These are phyloP conservation scores for Syngnathoides biaculeatus DNA, from an alignment of 2,113 vertebrate genomes.

Conservation along the genomic window DNA sequence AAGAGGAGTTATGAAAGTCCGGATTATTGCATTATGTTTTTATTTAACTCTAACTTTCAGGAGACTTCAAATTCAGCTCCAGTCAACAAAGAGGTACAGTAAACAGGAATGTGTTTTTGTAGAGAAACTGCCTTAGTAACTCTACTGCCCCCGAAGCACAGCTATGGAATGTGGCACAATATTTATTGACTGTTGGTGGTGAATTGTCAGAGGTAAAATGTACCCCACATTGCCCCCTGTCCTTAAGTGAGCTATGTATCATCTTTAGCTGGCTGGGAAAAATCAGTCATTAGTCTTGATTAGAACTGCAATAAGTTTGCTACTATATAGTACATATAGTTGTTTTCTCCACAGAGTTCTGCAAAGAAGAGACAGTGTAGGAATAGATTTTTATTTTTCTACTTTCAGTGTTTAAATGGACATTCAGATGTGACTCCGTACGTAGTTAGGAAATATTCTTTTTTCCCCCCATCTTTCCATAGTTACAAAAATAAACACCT, in stretches of 20 bases:
- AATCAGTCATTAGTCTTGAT: constrained; percentile 48
- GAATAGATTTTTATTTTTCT: background rate
- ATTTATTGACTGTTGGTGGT: constrained; percentile 31
- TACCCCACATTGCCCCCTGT: constrained; percentile 35
- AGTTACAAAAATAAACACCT: too few relatives aligned
- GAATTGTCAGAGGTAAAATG: constrained; percentile 21
- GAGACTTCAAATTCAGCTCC: background rate
- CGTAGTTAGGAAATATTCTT: too few relatives aligned
- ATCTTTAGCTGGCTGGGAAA: constrained; percentile 42
- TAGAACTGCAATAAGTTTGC: constrained; percentile 5
- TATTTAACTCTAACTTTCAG: background rate
- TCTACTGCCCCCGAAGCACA: constrained; percentile 41
- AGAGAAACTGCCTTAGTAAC: constrained; percentile 29
- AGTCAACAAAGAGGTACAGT: background rate
- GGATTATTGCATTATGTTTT: too few relatives aligned
- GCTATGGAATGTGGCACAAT: constrained; percentile 33
- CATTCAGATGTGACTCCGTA: background rate
- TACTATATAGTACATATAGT: background rate
- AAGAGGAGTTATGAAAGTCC: too few relatives aligned
- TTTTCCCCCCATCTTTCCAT: too few relatives aligned
- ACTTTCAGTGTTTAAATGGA: background rate
- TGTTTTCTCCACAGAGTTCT: too few relatives aligned
- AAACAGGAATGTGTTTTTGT: constrained; percentile 9
- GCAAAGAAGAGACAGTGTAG: too few relatives aligned
- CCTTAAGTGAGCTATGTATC: constrained; percentile 55